Evolutionary conservation across 2,888 invertebrate species (phyloP), one percentile per base, ranked within the genome.

Genomic region (Chrysodeixis includens): DNA sequence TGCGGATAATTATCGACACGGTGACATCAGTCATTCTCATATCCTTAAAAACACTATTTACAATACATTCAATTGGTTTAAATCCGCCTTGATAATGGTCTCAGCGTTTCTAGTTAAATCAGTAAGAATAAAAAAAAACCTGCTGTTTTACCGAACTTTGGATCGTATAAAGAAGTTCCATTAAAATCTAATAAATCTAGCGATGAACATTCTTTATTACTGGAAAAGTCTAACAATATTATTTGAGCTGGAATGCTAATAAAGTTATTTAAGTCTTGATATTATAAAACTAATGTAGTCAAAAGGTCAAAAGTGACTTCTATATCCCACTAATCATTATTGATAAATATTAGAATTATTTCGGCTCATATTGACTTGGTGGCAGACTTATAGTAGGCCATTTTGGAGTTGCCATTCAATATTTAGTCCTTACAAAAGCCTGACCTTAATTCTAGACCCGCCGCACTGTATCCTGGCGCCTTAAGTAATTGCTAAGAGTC

Each of bases 1-100:
- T 63, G 58, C 59, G 53, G 51, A 69, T 40, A 60, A 64, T 56
- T 73, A 74, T 82, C 76, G 84, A 86, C 82, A 66, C 58, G 81
- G 82, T 86, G 86, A 84, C 84, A 84, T 90, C 90, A 90, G 91
- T 90, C 90, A 86, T 88, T 88, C 84, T 84, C 83, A 78, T 86
- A 81, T 82, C 84, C 56, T 56, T 53, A 81, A 61, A 81, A 86
- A 86, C 86, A 86, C 81, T 92, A 93, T 92, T 85, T 92, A 92
- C 90, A 90, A 90, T 86, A 88, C 20, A 49, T 49, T 49, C n/a
- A 89, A 89, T 81, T 84, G 81, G 84, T 86, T 85, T 89, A 90
- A 86, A 90, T 89, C 84, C 85, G 86, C 86, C 81, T 84, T 79
- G 85, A 86, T 82, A 88, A 79, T 83, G 79, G 75, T 83, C 82